phyloP scores from a whole-genome alignment of 2,113 vertebrate species.

The Fukomys damarensis region DNA sequence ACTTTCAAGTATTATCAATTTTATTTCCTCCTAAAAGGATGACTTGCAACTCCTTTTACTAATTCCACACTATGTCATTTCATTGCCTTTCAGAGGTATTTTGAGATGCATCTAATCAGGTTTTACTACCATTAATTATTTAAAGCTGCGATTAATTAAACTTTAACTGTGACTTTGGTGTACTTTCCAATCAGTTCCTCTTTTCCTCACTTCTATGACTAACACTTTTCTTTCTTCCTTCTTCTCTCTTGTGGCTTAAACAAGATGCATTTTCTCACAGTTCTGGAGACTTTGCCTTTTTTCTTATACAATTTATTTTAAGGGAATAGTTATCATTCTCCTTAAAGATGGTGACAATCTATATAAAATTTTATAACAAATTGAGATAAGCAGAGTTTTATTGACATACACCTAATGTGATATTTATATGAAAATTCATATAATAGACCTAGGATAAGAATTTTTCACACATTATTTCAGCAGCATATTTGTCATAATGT shows the following conservation, averaged over 20 bases:
- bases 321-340: constrained; percentile 4
- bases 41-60: neutral
- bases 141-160: constrained; percentile 11
- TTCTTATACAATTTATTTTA: constrained; percentile 38
- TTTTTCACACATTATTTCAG: constrained; percentile 37
- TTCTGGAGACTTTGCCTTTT: neutral
- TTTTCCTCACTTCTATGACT: neutral
- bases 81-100: constrained; percentile 2
- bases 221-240: neutral
- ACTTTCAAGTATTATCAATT: neutral
- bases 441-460: neutral
- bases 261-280: neutral
- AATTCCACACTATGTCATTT: neutral
- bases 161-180: constrained; percentile 8
- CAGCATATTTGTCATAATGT: neutral
- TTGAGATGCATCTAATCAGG: neutral
- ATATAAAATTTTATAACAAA: constrained; percentile 17
- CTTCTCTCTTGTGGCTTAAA: neutral
- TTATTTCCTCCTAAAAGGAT: constrained; percentile 9
- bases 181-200: neutral
- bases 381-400: neutral
- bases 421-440: neutral
- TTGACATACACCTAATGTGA: neutral
- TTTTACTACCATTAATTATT: constrained; percentile 13
- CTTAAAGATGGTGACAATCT: constrained; percentile 4